A percentile compares a stretch with the other conserved stretches of the same genome.
Evolutionary conservation across 2,113 vertebrate genomes (phyloP).

Genomic region (Parus major): DNA sequence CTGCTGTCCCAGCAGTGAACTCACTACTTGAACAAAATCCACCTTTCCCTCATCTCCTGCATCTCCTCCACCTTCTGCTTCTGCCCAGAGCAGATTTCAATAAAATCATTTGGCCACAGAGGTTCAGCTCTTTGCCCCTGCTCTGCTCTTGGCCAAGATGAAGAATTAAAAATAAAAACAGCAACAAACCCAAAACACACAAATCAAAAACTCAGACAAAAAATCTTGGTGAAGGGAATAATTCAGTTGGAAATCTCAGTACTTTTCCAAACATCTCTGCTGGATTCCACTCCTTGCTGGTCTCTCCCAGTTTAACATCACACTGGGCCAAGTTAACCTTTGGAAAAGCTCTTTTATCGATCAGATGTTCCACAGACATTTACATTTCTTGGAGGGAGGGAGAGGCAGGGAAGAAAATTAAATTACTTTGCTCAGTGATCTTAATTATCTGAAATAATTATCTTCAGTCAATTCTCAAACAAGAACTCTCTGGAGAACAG

Average conservation of each 20-base stretch:
- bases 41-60: neutral
- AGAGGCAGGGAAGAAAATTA: slow-evolving; percentile 66
- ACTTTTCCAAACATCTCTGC: slow-evolving; percentile 36
- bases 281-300: slow-evolving; percentile 38
- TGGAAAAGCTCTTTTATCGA: slow-evolving; percentile 66
- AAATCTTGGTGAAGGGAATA: neutral
- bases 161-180: neutral
- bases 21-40: neutral
- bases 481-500: slow-evolving; percentile 69
- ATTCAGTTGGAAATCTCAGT: slow-evolving; percentile 21
- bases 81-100: neutral
- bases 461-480: slow-evolving; percentile 72
- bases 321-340: slow-evolving; percentile 67
- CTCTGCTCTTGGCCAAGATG: neutral
- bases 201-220: neutral
- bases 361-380: slow-evolving; percentile 47
- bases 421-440: slow-evolving; percentile 77
- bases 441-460: slow-evolving; percentile 83
- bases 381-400: slow-evolving; percentile 63
- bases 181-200: neutral
- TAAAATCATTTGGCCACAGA: accelerated
- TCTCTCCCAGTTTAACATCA: slow-evolving; percentile 17
- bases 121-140: neutral
- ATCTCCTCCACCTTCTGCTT: neutral
- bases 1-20: accelerated